Base-by-base conservation (phyloP, 2,113 vertebrate species). In the Lonchura striata region DNA sequence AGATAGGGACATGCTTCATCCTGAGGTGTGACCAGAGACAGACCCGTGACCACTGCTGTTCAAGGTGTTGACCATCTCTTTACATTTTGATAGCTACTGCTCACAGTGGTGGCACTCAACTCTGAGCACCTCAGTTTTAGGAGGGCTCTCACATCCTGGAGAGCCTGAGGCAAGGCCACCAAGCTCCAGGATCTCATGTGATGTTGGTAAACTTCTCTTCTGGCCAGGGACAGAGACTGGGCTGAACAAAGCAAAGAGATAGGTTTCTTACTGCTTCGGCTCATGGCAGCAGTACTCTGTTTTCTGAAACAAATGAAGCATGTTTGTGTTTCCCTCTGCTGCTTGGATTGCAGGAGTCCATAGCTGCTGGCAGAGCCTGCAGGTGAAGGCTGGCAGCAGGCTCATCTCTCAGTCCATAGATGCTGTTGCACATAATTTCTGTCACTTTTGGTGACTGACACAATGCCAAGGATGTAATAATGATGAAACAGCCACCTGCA, bases 1-100 rank as follows among this genome's bases (percentile, higher is more conserved):
- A 6, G 10, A 20, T 0, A 0, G 0, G 59, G 66, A 59, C 11
- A 6, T 22, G 44, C 5, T 82, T 68, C 4, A 1, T 60, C 31
- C 57, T 37, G 35, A 78, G 69, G 5, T 68, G 25, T 37, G 65
- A 54, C 20, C 54, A 61, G 59, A 77, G 27, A 30, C 63, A 77
- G 50, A 53, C 7, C 52, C 12, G 19, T 5, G 41, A 39, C 25
- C 33, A 25, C 49, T 52, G 57, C 49, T 76, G 7, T 44, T 56
- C 46, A 21, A 82, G 24, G 49, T 71, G 49, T 39, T 47, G 1
- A 1, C 30, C 17, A 2, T 7, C 31, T 47, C 37, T 47, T 65
- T 22, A 63, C 7, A 8, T 31, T 50, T 49, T 63, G 50, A 27
- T n/a, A 31, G 37, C 13, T 56, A 15, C 31, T 70, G 60, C 74